Evolutionary conservation across 1,140 invertebrate species (phyloP), one percentile per base, ranked within the genome.

Genomic region (Drosophila kohkoa): DNA sequence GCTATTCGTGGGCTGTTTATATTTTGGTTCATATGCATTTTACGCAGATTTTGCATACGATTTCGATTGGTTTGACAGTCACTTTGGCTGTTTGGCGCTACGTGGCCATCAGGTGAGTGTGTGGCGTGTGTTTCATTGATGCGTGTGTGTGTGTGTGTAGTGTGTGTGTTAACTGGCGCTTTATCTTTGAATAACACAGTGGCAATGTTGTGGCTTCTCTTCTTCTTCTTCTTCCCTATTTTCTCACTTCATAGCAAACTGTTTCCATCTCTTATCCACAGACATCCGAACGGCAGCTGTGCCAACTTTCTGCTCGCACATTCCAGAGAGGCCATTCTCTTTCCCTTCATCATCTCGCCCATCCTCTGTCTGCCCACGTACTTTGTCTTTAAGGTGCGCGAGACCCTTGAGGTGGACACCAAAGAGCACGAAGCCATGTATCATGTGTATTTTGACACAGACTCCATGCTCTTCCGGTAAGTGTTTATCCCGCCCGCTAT

Each of bases 11-110:
- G 92, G 96, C 96, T 0, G 94, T 96, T 32, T 97, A 96, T 79
- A 93, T 96, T 0, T 93, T 97, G 2, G 95, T 97, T 73, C 96
- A 97, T 85, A 96, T 95, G 93, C 95, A 97, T 90, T 97, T 97
- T 91, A 94, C 95, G 0, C 95, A 96, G 85, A 94, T 96, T 10
- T 94, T 96, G 48, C 97, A 98, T 90, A 98, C 97, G 0, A 96
- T 97, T 8, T 97, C 97, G n/a, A 97, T 97, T 69, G 98, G 96
- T 91, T 93, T 98, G 63, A 98, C 97, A 0, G 94, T 98, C 0
- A 95, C 96, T 0, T 92, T 98, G 16, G 97, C 97, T 3, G 94
- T 98, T 1, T 92, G 92, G 92, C 89, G 92, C 15, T 92, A 91
- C 48, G 83, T 92, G 54, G 92, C 92, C 13, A 92, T 92, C 68